A percentile compares a stretch with the other conserved stretches of the same genome.
Conservation (phyloP, 2,797 vertebrate genomes). For the Phyllotis vaccarum region DNA sequence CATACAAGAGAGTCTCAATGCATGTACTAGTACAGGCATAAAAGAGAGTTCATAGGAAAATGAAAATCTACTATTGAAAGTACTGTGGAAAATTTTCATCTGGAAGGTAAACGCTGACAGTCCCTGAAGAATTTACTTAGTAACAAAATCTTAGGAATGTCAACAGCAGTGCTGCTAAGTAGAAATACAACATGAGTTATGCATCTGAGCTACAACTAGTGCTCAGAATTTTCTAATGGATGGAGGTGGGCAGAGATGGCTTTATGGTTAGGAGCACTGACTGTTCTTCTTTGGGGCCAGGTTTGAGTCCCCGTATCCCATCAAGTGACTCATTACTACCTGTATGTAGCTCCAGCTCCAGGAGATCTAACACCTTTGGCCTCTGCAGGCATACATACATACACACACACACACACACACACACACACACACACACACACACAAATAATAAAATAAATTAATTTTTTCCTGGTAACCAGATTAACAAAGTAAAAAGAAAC, state of each 20-base stretch:
- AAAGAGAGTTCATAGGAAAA: neutral
- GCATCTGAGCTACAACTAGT: neutral
- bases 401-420: neutral
- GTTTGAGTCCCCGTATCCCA: neutral
- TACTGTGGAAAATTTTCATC: neutral
- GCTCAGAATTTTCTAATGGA: slow-evolving; percentile 36
- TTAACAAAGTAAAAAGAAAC: slow-evolving; percentile 12
- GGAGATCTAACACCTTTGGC: neutral
- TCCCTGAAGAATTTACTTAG: neutral
- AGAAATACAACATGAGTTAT: neutral
- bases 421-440: neutral
- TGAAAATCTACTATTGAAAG: neutral
- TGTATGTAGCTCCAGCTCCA: neutral
- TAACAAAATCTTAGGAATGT: neutral
- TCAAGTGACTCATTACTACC: neutral
- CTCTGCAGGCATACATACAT: neutral
- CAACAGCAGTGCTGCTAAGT: neutral
- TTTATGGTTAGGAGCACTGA: neutral
- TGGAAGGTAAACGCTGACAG: neutral
- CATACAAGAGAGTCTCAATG: neutral
- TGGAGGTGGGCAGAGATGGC: neutral
- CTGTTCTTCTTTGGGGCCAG: neutral
- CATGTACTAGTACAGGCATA: neutral
- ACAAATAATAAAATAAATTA: neutral
- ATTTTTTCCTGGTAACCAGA: neutral